Evolutionary conservation across 2,888 invertebrate genomes (phyloP).

Genomic region (Cosmia trapezina): DNA sequence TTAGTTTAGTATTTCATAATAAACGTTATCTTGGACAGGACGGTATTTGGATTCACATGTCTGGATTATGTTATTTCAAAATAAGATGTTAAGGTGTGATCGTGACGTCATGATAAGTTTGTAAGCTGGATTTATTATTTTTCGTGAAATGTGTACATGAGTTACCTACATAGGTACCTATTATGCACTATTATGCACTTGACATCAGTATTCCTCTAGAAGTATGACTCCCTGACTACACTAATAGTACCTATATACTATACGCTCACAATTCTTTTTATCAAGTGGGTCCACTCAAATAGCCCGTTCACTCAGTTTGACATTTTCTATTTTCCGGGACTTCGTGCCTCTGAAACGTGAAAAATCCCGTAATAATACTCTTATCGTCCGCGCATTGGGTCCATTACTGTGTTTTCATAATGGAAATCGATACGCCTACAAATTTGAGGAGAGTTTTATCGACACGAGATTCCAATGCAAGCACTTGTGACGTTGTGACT

Average conservation of each 20-base stretch:
- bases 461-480: slow-evolving; percentile 65
- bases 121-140: background rate
- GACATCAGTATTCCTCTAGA: background rate
- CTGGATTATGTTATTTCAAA: slow-evolving; percentile 10
- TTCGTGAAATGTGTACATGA: background rate
- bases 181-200: background rate
- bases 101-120: background rate
- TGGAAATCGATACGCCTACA: slow-evolving; percentile 81
- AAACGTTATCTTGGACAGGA: slow-evolving; percentile 29
- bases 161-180: background rate
- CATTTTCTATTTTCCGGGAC: slow-evolving; percentile 47
- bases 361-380: slow-evolving; percentile 67
- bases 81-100: background rate
- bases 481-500: slow-evolving; percentile 66
- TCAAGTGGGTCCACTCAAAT: slow-evolving; percentile 19
- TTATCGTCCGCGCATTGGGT: slow-evolving; percentile 69
- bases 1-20: slow-evolving; percentile 23
- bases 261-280: slow-evolving; percentile 23
- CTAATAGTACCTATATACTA: too few species aligned
- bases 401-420: slow-evolving; percentile 80
- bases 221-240: background rate
- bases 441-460: slow-evolving; percentile 76
- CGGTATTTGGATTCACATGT: slow-evolving; percentile 13
- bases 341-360: slow-evolving; percentile 53
- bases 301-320: slow-evolving; percentile 19